These are phyloP conservation scores for Spatulosminthurus flaviceps DNA, from an alignment of 2,888 invertebrate genomes.

Conservation along the genomic window DNA sequence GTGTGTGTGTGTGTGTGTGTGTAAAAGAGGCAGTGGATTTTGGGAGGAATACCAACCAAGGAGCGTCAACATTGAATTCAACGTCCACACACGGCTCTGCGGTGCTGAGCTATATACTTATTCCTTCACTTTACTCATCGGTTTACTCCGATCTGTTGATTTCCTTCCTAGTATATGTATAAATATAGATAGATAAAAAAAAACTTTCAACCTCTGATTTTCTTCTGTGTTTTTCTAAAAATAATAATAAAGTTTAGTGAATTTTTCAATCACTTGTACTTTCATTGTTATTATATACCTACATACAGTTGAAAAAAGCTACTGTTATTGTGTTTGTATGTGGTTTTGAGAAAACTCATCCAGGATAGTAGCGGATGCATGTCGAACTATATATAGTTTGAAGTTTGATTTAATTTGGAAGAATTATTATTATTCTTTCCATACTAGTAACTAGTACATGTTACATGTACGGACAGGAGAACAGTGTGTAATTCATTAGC, in stretches of 20 bases:
- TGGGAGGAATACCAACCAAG: neutral
- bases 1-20: too few species aligned
- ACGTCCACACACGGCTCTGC: conserved; percentile 18
- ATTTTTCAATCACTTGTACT: too few species aligned
- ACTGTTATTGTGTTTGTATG: neutral
- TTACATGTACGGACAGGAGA: too few species aligned
- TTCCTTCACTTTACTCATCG: neutral
- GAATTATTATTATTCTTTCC: neutral
- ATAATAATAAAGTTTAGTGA: too few species aligned
- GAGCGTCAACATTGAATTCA: conserved; percentile 9
- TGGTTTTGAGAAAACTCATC: neutral
- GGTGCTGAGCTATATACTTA: conserved; percentile 10
- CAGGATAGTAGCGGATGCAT: neutral
- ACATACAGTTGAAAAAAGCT: too few species aligned
- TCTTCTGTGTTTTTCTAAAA: too few species aligned
- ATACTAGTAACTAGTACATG: neutral
- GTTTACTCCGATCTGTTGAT: neutral
- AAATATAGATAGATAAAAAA: too few species aligned
- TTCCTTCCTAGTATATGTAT: too few species aligned
- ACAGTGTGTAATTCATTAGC: too few species aligned
- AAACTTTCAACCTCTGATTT: too few species aligned
- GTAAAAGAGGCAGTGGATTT: neutral
- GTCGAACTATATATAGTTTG: neutral
- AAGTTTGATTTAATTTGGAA: neutral
- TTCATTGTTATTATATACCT: too few species aligned